Conservation (phyloP, 2,797 vertebrate genomes). For the Protonibea diacanthus region DNA sequence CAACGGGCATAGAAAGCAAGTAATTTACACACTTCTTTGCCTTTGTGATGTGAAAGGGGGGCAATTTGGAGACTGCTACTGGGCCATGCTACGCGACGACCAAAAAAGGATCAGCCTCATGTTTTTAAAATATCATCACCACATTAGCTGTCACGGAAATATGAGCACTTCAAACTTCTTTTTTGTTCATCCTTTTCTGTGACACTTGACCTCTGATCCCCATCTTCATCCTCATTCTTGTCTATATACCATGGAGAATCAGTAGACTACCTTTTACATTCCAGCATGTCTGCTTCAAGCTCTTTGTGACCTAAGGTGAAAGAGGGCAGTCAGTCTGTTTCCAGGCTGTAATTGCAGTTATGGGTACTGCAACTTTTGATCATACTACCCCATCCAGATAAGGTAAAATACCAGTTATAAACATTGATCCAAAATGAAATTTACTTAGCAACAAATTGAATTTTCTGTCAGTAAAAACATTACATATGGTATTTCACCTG, state of each 20-base stretch:
- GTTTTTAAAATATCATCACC: conserved; percentile 63
- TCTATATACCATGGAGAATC: conserved; percentile 78
- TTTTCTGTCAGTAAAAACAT: conserved; percentile 37
- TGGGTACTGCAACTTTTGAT: conserved; percentile 38
- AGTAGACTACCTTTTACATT: conserved; percentile 68
- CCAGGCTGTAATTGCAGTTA: conserved; percentile 36
- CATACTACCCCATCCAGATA: conserved; percentile 24
- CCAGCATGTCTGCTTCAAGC: conserved; percentile 61
- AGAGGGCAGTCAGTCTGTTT: conserved; percentile 32
- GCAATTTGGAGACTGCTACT: not conserved
- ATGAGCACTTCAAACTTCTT: conserved; percentile 67
- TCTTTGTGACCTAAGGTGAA: conserved; percentile 45
- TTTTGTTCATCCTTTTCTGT: conserved; percentile 67
- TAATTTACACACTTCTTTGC: conserved; percentile 42
- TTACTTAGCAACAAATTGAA: conserved; percentile 49
- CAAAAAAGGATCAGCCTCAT: conserved; percentile 32
- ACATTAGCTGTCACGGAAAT: conserved; percentile 62
- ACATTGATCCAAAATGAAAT: conserved; percentile 47
- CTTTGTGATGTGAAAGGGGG: conserved; percentile 23
- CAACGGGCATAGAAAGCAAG: conserved; percentile 16
- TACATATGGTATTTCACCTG: conserved; percentile 39
- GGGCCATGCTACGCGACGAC: not conserved
- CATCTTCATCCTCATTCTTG: conserved; percentile 52
- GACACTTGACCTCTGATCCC: conserved; percentile 77
- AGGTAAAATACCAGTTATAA: conserved; percentile 20